Evolutionary conservation across 2,797 vertebrate species (phyloP), one percentile per base, ranked within the genome.

Genomic region (Glossophaga mutica): DNA sequence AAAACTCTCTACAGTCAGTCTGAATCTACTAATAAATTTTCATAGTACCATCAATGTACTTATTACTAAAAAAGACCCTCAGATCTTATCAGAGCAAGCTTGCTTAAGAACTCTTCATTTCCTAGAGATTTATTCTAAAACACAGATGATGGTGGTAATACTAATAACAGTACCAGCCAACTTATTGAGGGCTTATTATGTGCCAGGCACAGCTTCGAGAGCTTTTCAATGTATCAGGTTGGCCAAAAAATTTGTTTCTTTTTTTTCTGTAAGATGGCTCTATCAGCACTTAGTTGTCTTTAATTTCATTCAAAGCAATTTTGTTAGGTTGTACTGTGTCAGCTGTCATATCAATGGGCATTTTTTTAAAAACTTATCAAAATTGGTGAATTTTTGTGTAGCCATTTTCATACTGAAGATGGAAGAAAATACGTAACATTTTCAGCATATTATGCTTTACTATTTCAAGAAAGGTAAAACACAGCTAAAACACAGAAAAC

Each of bases 1-100:
- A 95, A 81, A 68, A 85, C 29, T 12, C 29, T 12, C 42, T n/a
- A 73, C 57, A 59, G 39, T 39, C 34, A 32, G 11, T 55, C 52
- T 34, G 88, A 52, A 29, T 6, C 0, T 52, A 68, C 18, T 57
- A 86, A 90, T 97, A 97, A 85, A 39, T 88, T 94, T 96, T 96
- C 97, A 84, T 10, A 55, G 97, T 96, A 95, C 39, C 37, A 59
- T 50, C 86, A 73, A 70, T 32, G 32, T 14, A n/a, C 44, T 39
- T 62, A 70, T 65, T 37, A 91, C 46, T 44, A 32, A 10, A 74
- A 21, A 10, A 82, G 46, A 81, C 73, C 77, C 50, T 85, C 34
- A 7, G 74, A 67, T 89, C 82, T 90, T 78, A 94, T 81, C 81
- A 96, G 44, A 95, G 44, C 34, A 44, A 48, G 39, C 12, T 42